phyloP scores from a whole-genome alignment of 2,888 invertebrate species.

The Marasmarcha lunaedactyla region DNA sequence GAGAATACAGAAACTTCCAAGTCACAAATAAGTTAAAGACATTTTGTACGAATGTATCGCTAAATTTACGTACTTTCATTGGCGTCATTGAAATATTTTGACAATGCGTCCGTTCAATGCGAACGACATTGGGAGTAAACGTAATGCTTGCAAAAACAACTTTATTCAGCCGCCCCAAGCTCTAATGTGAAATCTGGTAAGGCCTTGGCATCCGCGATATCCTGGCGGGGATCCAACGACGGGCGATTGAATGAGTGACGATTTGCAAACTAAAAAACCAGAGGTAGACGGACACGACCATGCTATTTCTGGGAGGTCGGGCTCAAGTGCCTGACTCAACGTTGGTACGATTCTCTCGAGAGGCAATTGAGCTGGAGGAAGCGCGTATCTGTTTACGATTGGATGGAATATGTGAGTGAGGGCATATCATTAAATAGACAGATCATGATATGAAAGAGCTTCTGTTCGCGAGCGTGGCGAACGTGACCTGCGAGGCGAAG shows the following conservation, averaged over 20 bases:
- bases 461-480: slow-evolving; percentile 42
- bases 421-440: slow-evolving; percentile 22
- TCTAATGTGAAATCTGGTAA: slow-evolving; percentile 35
- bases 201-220: slow-evolving; percentile 38
- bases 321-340: slow-evolving; percentile 58
- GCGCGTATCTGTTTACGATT: slow-evolving; percentile 41
- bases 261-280: slow-evolving; percentile 46
- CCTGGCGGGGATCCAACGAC: slow-evolving; percentile 58
- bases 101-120: slow-evolving; percentile 1
- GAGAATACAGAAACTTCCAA: slow-evolving; percentile 2
- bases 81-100: slow-evolving; percentile 18
- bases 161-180: background rate
- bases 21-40: background rate
- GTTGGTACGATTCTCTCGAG: slow-evolving; percentile 16
- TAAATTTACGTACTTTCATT: slow-evolving; percentile 21
- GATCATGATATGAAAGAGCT: slow-evolving; percentile 29
- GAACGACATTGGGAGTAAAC: slow-evolving; percentile 10
- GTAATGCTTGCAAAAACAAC: slow-evolving; percentile 33
- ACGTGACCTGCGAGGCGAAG: slow-evolving; percentile 44
- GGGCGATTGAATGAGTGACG: slow-evolving; percentile 63
- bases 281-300: slow-evolving; percentile 50
- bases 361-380: slow-evolving; percentile 47
- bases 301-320: slow-evolving; percentile 59
- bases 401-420: slow-evolving; percentile 22
- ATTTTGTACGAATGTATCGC: slow-evolving; percentile 15